Evolutionary conservation across 2,888 invertebrate species (phyloP).

Genomic region (Tipula unca): DNA sequence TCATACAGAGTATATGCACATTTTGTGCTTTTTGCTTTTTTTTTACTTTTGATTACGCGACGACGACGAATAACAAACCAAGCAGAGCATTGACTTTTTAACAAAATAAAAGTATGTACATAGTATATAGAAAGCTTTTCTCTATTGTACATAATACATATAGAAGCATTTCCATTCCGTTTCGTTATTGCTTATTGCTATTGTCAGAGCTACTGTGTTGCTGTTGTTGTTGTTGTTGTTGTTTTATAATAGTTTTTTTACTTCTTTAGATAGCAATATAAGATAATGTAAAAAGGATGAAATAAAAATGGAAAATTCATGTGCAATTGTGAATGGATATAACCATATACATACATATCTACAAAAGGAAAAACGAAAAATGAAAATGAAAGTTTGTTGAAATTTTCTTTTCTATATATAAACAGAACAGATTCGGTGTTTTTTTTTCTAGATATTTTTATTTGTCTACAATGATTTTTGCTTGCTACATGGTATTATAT

Average conservation of each 20-base stretch:
- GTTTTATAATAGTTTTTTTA: neutral
- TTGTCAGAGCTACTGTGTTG: neutral
- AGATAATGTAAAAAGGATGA: neutral
- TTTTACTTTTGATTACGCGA: neutral
- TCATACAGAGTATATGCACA: neutral
- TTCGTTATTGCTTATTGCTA: constrained; percentile 14
- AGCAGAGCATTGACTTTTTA: neutral
- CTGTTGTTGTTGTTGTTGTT: neutral
- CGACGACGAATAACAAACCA: neutral
- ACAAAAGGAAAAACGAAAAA: neutral
- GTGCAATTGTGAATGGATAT: neutral
- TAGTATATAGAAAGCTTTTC: neutral
- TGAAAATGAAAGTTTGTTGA: neutral
- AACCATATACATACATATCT: neutral
- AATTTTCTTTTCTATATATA: neutral
- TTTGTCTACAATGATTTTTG: neutral
- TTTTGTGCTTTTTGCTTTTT: neutral
- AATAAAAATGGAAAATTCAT: neutral
- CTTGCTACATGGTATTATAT: neutral
- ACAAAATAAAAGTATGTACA: neutral
- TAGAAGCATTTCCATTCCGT: neutral
- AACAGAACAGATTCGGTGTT: neutral
- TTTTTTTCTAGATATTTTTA: neutral
- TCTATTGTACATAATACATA: neutral
- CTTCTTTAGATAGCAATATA: neutral